Percentiles rank a stretch among this genome's conserved stretches.
Evolutionary conservation across 2,888 invertebrate genomes (phyloP).

Genomic region (Hydroisotoma schaefferi): DNA sequence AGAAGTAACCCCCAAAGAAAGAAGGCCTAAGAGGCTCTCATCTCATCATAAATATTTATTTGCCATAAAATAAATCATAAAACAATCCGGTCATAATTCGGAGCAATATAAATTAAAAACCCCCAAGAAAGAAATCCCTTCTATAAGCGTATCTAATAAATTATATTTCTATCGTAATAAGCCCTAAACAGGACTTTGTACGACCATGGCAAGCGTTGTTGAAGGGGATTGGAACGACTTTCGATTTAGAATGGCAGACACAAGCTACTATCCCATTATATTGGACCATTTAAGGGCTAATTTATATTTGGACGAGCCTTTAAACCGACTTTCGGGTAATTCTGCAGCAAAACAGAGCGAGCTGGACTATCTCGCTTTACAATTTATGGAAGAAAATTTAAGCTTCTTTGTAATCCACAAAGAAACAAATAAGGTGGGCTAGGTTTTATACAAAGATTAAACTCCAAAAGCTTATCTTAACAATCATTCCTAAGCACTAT

Average conservation of each 20-base stretch:
- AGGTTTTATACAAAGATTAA: too few species aligned
- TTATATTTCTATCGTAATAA: not conserved
- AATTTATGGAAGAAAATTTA: conserved; percentile 32
- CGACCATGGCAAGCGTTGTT: conserved; percentile 28
- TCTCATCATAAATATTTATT: not conserved
- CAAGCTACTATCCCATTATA: conserved; percentile 27
- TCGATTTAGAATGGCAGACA: conserved; percentile 31
- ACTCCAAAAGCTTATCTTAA: too few species aligned
- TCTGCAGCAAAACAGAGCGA: conserved; percentile 36
- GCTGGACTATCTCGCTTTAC: conserved; percentile 24
- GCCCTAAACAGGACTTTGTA: not conserved
- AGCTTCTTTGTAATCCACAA: conserved; percentile 39
- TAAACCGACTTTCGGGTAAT: conserved; percentile 34
- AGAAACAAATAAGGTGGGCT: conserved; percentile 28
- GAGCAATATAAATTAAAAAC: too few species aligned
- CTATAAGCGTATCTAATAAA: too few species aligned
- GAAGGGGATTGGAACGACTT: conserved; percentile 44
- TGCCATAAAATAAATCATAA: too few species aligned
- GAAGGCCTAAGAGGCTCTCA: not conserved
- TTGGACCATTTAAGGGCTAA: conserved; percentile 33
- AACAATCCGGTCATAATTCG: too few species aligned
- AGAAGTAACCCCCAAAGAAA: not conserved
- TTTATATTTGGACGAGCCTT: conserved; percentile 40
- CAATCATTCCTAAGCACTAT: too few species aligned
- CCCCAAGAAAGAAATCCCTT: too few species aligned